These are phyloP conservation scores for Chrysoperla carnea DNA, from an alignment of 1,140 invertebrate species.

Conservation along the genomic window DNA sequence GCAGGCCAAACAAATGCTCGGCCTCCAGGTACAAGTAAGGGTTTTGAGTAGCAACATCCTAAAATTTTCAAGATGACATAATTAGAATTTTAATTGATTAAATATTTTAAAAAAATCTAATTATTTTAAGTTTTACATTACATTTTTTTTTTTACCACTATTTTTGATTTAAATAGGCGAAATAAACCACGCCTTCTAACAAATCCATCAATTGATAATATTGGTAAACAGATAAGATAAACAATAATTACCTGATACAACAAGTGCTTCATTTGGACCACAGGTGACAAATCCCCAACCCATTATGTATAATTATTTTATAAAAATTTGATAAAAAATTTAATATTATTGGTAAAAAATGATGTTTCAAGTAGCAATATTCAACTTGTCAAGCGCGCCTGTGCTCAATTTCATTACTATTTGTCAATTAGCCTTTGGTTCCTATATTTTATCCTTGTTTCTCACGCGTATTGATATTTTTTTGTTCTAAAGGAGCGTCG, in stretches of 20 bases:
- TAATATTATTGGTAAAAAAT: no score
- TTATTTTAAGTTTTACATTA: conserved; percentile 1
- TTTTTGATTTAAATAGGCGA: no score
- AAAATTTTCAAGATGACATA: conserved; percentile 12
- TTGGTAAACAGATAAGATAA: not conserved
- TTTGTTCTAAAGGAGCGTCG: no score
- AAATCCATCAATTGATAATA: not conserved
- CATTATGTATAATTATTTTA: conserved; percentile 29
- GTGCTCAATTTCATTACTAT: no score
- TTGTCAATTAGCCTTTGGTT: no score
- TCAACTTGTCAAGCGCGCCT: no score
- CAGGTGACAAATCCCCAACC: conserved; percentile 91
- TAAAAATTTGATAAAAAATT: no score
- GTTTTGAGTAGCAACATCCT: conserved; percentile 87
- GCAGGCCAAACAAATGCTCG: conserved; percentile 93
- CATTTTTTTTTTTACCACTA: not conserved
- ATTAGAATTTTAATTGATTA: conserved; percentile 1
- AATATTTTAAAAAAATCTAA: not conserved
- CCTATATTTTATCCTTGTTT: no score
- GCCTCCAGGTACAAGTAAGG: conserved; percentile 81
- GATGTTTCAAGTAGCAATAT: no score
- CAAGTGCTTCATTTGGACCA: conserved; percentile 91
- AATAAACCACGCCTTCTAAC: not conserved
- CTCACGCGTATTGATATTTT: no score
- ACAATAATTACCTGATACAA: conserved; percentile 71